A percentile compares a stretch with the other conserved stretches of the same genome.
Conservation (phyloP, 2,113 vertebrate species). For the Mormyrus lacerda region DNA sequence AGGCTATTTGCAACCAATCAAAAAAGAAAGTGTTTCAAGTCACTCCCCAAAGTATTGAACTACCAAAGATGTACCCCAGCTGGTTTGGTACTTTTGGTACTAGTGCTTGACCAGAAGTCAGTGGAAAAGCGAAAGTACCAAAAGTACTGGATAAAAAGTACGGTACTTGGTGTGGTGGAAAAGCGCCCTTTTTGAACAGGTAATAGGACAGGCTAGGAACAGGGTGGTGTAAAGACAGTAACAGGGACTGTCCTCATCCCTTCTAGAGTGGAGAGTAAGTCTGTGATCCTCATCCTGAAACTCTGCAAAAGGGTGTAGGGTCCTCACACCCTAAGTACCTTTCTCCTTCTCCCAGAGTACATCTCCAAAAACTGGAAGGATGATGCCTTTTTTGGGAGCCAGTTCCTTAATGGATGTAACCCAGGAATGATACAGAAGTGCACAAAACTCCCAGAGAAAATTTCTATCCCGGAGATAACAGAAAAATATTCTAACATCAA, state of each 20-base stretch:
- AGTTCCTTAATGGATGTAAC: constrained; percentile 81
- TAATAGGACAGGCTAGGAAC: too few species aligned
- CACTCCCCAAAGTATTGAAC: too few species aligned
- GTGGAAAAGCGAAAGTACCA: too few species aligned
- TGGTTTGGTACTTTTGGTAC: too few species aligned
- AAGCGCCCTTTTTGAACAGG: too few species aligned
- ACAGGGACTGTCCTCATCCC: neutral
- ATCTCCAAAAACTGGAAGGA: constrained; percentile 75
- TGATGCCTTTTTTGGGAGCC: constrained; percentile 82
- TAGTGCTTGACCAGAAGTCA: too few species aligned
- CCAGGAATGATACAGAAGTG: constrained; percentile 73
- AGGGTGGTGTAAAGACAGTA: neutral
- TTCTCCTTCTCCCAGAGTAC: constrained; percentile 56
- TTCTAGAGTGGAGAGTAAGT: neutral
- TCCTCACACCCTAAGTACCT: neutral
- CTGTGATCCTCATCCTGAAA: neutral
- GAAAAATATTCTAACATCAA: neutral
- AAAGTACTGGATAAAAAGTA: too few species aligned
- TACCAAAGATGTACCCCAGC: too few species aligned
- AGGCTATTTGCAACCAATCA: too few species aligned
- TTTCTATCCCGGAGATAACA: constrained; percentile 50
- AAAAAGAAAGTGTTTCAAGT: too few species aligned
- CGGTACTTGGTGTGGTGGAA: too few species aligned
- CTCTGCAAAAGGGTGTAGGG: neutral
- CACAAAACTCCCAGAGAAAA: constrained; percentile 66